Base-by-base conservation (phyloP, 2,888 invertebrate genomes). In the Pachydiplax longipennis region DNA sequence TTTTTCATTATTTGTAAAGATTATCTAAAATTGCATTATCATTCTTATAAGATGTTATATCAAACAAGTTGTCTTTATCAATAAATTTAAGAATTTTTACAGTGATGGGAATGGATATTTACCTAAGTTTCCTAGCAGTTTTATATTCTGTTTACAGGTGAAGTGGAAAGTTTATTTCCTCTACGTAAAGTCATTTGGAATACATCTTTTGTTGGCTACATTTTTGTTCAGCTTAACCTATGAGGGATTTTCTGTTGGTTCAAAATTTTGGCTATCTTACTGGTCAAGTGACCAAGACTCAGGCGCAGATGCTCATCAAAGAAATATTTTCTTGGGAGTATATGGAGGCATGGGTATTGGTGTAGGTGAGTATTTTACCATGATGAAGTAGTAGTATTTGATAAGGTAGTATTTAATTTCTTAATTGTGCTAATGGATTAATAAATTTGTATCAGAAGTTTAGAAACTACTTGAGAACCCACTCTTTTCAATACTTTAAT, bases 271-370 rank as follows among this genome's bases (percentile, higher is more conserved):
- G 93, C 92, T 93, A 5, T 92, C 92, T 2, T 90, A 90, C 1
- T 93, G 93, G 93, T 92, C 93, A 6, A 91, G 96, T 92, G 97
- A 97, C 2, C 95, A 53, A 53, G 53, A 96, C 92, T 95, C 95
- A 40, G 95, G 95, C 0, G 94, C 95, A 18, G 91, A 92, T 25
- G 91, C 91, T 10, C 80, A 91, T 73, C 91, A 92, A 58, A 95
- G 97, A 91, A 97, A 98, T 93, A 95, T 97, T 94, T 98, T 98
- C 93, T 95, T 98, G 91, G 97, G 97, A 90, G 97, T 98, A n/a
- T 98, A 98, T 94, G 98, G 97, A 91, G 97, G 96, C 31, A 96
- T 98, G 91, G 98, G 98, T 92, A 94, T 97, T 92, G 97, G 97
- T 91, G 98, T 98, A 96, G 98, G 98, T 98, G 96, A 95, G 96